phyloP scores from a whole-genome alignment of 37 sponge, comb jelly and placozoan genomes.

The Mnemiopsis leidyi region DNA sequence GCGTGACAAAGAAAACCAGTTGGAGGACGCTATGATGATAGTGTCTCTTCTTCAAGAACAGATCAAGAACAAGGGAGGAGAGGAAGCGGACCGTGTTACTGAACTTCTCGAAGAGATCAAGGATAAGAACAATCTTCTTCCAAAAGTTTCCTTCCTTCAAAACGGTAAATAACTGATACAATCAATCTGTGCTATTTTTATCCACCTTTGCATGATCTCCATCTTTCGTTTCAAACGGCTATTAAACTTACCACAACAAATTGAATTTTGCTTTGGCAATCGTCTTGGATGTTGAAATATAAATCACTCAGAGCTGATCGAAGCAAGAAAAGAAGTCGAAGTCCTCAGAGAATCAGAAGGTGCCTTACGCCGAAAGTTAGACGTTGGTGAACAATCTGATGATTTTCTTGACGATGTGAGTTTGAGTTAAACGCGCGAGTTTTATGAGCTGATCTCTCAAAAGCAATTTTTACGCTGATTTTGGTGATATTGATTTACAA shows the following conservation, averaged over 20 bases:
- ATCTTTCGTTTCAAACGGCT: no score
- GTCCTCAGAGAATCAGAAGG: neutral
- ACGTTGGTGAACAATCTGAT: neutral
- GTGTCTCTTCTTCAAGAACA: constrained; percentile 35
- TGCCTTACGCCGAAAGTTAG: neutral
- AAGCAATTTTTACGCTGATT: neutral
- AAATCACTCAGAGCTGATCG: neutral
- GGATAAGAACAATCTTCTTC: neutral
- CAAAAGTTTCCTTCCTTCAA: neutral
- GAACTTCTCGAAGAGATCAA: neutral
- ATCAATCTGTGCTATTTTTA: no score
- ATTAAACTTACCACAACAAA: no score
- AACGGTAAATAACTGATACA: no score
- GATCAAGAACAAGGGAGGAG: neutral
- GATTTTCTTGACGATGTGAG: neutral
- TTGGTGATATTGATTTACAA: neutral
- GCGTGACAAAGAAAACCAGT: neutral
- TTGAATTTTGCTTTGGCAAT: no score
- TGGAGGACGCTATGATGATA: constrained; percentile 50
- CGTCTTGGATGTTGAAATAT: no score
- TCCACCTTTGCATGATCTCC: no score
- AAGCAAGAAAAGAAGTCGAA: neutral
- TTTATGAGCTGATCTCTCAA: neutral
- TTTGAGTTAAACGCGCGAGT: neutral
- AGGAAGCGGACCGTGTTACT: neutral